These are phyloP conservation scores for Napeogenes inachia DNA, from an alignment of 2,888 invertebrate species.

Conservation along the genomic window DNA sequence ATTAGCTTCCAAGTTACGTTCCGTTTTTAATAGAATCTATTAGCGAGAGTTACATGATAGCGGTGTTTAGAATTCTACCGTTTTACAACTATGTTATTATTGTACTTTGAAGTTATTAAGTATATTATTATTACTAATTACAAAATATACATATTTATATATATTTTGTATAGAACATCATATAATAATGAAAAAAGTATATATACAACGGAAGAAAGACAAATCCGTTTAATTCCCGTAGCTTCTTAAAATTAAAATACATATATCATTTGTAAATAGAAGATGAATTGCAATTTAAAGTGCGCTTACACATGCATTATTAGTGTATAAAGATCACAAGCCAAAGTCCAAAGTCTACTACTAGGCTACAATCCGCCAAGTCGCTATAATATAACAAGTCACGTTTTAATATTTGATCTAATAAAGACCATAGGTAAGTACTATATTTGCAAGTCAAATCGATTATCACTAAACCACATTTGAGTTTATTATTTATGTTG, in stretches of 20 bases:
- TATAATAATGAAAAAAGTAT: conserved; percentile 37
- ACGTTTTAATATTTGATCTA: background rate
- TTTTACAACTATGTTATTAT: background rate
- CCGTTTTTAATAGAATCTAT: background rate
- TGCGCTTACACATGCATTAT: background rate
- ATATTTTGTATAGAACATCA: too few relatives aligned
- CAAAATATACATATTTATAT: too few relatives aligned
- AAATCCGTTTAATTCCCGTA: background rate
- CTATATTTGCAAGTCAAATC: background rate
- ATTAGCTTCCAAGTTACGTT: background rate
- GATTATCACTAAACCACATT: background rate
- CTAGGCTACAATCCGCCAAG: background rate
- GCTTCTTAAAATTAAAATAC: background rate
- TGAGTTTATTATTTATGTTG: background rate
- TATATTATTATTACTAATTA: conserved; percentile 42
- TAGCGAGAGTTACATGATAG: background rate
- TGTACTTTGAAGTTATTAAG: too few relatives aligned
- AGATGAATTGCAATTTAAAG: conserved; percentile 1
- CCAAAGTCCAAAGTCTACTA: background rate
- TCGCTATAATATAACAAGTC: background rate
- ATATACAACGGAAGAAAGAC: conserved; percentile 42
- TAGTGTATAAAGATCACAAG: background rate
- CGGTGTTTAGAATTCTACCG: background rate
- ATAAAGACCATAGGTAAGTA: background rate
- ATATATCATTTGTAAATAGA: background rate